phyloP scores from a whole-genome alignment of 2,797 vertebrate species.

The Ficedula albicollis region DNA sequence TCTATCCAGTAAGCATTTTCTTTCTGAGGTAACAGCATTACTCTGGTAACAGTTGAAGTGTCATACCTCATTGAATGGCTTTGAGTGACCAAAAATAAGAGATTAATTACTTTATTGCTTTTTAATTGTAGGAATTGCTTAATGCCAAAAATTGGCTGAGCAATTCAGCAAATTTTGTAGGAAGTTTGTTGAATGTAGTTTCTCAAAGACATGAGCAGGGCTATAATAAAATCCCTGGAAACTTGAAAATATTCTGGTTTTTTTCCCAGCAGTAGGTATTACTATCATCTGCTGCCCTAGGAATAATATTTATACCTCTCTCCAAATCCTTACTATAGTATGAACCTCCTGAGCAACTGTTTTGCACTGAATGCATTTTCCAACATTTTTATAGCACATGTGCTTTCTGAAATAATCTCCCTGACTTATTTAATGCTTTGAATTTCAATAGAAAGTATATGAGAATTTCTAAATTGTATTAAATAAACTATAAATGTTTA shows the following conservation, averaged over 20 bases:
- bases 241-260: rapidly evolving
- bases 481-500: not conserved
- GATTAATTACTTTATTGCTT: not conserved
- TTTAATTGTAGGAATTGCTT: not conserved
- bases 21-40: not conserved
- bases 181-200: not conserved
- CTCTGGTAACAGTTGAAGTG: not conserved
- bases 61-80: not conserved
- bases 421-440: not conserved
- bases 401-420: not conserved
- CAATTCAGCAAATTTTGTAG: not conserved
- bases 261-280: not conserved
- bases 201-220: not conserved
- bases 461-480: not conserved
- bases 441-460: not conserved
- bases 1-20: not conserved
- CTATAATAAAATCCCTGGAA: not conserved
- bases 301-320: not conserved
- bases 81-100: not conserved
- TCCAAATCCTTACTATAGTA: not conserved
- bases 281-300: not conserved
- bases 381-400: not conserved
- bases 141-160: not conserved
- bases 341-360: not conserved
- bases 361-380: not conserved